Evolutionary conservation across 1,140 invertebrate species (phyloP).

Genomic region (Cyclargus thomasi): DNA sequence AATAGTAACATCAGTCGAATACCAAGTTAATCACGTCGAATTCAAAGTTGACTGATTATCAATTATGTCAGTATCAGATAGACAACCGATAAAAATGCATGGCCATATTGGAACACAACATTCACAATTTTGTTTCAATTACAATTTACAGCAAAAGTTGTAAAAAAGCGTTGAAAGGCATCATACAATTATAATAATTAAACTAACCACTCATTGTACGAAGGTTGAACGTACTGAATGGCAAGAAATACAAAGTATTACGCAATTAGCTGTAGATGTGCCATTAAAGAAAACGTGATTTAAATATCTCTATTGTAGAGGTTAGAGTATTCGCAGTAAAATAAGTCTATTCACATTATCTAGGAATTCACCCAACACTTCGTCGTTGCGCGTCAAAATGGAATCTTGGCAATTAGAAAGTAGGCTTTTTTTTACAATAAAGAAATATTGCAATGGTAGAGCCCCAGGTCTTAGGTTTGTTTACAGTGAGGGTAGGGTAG

Average conservation of each 20-base stretch:
- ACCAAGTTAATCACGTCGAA: background rate
- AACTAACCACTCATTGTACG: too few relatives aligned
- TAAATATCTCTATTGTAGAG: too few relatives aligned
- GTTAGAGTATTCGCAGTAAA: too few relatives aligned
- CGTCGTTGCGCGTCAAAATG: background rate
- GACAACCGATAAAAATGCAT: conserved; percentile 9
- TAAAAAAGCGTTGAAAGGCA: background rate
- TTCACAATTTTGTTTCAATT: background rate
- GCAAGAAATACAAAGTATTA: too few relatives aligned
- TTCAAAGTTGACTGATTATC: background rate
- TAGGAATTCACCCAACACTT: background rate
- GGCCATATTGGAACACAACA: background rate
- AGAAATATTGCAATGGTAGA: conserved; percentile 3
- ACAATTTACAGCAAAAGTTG: background rate
- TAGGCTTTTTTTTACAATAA: background rate
- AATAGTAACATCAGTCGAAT: background rate
- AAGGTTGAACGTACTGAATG: too few relatives aligned
- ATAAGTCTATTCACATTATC: too few relatives aligned
- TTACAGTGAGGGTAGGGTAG: conserved; percentile 66
- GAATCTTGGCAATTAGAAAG: background rate
- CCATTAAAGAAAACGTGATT: too few relatives aligned
- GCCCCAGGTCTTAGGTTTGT: conserved; percentile 43
- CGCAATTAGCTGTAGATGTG: too few relatives aligned
- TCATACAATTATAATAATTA: too few relatives aligned
- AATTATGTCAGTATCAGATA: conserved; percentile 5